Conservation (phyloP, 2,888 invertebrate species). For the Drosophila cracens region DNA sequence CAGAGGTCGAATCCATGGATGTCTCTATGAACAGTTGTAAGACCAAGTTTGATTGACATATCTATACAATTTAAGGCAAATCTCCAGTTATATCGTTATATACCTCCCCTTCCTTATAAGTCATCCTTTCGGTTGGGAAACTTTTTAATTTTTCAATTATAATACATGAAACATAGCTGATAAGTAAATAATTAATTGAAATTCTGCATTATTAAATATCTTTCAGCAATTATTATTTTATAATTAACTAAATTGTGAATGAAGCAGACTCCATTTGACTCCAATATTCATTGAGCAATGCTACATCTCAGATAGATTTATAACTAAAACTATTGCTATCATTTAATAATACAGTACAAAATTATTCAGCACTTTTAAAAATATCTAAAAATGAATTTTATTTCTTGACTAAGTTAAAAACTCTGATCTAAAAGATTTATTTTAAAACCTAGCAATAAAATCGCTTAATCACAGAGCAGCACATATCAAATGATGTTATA, state of each 20-base stretch:
- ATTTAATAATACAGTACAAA: not conserved
- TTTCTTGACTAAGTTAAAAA: not conserved
- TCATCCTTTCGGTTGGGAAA: not conserved
- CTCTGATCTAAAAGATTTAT: not conserved
- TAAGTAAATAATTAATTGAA: not conserved
- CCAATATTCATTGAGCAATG: not conserved
- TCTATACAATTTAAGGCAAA: not conserved
- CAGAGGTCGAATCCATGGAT: not conserved
- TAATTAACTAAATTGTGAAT: not conserved
- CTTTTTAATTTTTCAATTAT: not conserved
- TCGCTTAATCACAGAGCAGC: conserved; percentile 24
- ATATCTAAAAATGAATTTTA: not conserved
- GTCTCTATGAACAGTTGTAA: not conserved
- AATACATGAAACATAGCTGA: not conserved
- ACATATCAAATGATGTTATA: conserved; percentile 47
- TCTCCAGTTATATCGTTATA: not conserved
- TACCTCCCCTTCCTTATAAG: not conserved
- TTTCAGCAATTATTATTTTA: not conserved
- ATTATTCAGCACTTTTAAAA: not conserved
- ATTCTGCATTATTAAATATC: not conserved
- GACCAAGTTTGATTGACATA: not conserved
- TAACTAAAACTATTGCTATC: not conserved
- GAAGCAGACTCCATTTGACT: too few species aligned
- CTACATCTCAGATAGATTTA: not conserved
- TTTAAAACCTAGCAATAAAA: not conserved